A percentile compares a stretch with the other conserved stretches of the same genome.
Conservation (phyloP, 2,888 invertebrate species). For the Pyralis farinalis region DNA sequence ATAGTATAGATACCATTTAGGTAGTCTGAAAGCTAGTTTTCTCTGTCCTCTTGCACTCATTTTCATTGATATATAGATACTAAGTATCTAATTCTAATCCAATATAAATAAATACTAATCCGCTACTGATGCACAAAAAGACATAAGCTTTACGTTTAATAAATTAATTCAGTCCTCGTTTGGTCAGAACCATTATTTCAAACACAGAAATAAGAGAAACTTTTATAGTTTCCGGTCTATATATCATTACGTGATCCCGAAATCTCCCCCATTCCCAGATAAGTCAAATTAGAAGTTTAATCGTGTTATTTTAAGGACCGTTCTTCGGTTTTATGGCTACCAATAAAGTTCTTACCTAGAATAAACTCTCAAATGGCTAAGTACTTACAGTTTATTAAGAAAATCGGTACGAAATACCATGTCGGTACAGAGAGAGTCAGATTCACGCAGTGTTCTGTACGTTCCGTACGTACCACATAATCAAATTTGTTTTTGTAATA, state of each 20-base stretch:
- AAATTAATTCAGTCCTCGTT: constrained; percentile 44
- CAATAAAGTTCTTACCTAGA: not conserved
- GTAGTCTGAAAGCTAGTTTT: too few relatives aligned
- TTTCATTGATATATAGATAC: too few relatives aligned
- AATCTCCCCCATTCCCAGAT: constrained; percentile 11
- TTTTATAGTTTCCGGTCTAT: constrained; percentile 52
- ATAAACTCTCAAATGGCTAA: constrained; percentile 1
- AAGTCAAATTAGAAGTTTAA: constrained; percentile 12
- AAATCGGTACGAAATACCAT: not conserved
- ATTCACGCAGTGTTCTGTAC: too few relatives aligned
- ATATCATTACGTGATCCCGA: constrained; percentile 21
- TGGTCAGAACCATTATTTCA: constrained; percentile 30
- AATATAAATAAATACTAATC: too few relatives aligned
- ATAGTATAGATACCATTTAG: too few relatives aligned
- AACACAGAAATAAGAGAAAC: constrained; percentile 44
- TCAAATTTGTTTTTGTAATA: too few relatives aligned
- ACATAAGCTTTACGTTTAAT: constrained; percentile 29
- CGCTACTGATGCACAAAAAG: not conserved
- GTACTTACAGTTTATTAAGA: not conserved
- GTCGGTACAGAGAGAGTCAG: too few relatives aligned
- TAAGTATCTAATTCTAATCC: too few relatives aligned
- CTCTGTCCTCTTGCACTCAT: too few relatives aligned
- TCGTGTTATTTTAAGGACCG: constrained; percentile 8
- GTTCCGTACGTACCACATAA: too few relatives aligned
- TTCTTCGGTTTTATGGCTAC: constrained; percentile 1